Percentiles rank a stretch among this genome's conserved stretches.
These are phyloP conservation scores for Amblyopsis hoosieri DNA, from an alignment of 2,797 vertebrate species.

Conservation along the genomic window DNA sequence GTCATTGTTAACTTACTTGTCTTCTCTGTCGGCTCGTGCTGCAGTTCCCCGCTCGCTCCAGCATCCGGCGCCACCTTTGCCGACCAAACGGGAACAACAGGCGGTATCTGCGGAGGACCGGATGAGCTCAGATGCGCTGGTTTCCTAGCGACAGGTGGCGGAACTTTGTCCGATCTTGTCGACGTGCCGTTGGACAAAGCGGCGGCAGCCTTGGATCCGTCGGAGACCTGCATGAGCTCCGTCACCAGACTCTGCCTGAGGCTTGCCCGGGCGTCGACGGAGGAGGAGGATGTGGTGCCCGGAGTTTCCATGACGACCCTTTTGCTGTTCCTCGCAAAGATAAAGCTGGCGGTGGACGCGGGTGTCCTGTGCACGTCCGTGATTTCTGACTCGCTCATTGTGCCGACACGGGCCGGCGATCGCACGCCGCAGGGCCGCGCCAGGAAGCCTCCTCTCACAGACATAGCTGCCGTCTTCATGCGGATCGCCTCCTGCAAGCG, in stretches of 20 bases:
- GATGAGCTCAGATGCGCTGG: constrained; percentile 63
- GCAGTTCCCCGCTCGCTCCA: constrained; percentile 58
- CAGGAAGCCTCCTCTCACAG: constrained; percentile 67
- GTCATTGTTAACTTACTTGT: constrained; percentile 57
- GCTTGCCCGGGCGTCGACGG: constrained; percentile 79
- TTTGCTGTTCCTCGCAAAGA: constrained; percentile 91
- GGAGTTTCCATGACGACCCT: constrained; percentile 86
- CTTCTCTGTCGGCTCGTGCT: constrained; percentile 56
- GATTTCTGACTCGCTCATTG: constrained; percentile 41
- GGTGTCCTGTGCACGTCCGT: constrained; percentile 78
- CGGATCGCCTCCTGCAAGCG: constrained; percentile 87
- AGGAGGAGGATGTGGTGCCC: constrained; percentile 60
- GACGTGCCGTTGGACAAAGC: constrained; percentile 55
- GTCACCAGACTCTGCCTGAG: constrained; percentile 86
- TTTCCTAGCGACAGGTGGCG: constrained; percentile 93
- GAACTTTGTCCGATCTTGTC: constrained; percentile 82
- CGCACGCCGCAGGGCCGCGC: constrained; percentile 58
- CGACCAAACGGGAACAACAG: constrained; percentile 20
- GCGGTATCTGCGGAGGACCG: constrained; percentile 47
- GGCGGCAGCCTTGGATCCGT: constrained; percentile 63
- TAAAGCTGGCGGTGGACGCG: constrained; percentile 93
- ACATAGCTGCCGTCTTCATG: constrained; percentile 86
- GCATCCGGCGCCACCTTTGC: constrained; percentile 66
- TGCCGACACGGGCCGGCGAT: constrained; percentile 36
- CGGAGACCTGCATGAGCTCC: constrained; percentile 85